Evolutionary conservation across 1,140 invertebrate species (phyloP).

Genomic region (Vollenhovia emeryi): DNA sequence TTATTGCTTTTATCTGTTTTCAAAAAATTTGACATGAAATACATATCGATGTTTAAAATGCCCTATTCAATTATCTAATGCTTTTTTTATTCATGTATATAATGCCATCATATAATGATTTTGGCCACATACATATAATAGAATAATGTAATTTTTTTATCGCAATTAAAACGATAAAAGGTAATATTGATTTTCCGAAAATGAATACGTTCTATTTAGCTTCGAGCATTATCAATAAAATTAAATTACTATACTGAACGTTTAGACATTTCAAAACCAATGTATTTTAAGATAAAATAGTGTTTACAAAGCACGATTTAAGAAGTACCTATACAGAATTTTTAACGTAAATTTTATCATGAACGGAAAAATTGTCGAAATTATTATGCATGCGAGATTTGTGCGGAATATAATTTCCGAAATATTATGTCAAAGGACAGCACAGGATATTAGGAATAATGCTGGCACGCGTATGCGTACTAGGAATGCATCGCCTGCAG

Average conservation of each 20-base stretch:
- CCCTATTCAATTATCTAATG: background rate
- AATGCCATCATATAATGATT: too few species aligned
- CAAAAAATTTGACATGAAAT: constrained; percentile 15
- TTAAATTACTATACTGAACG: background rate
- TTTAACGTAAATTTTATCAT: constrained; percentile 10
- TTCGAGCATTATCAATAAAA: background rate
- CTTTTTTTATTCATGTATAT: background rate
- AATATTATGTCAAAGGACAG: constrained; percentile 55
- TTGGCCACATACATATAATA: background rate
- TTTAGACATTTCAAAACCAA: constrained; percentile 11
- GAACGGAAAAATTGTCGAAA: constrained; percentile 4
- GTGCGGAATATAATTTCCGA: constrained; percentile 16
- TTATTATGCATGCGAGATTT: constrained; percentile 36
- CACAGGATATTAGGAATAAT: constrained; percentile 49
- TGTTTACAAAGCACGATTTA: background rate
- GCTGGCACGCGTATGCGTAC: constrained; percentile 34
- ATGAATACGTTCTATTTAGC: background rate
- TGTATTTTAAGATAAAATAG: background rate
- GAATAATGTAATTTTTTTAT: background rate
- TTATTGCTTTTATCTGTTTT: constrained; percentile 4
- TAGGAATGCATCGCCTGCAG: constrained; percentile 34
- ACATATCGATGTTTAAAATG: background rate
- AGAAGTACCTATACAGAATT: background rate
- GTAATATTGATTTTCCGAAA: background rate
- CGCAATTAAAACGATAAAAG: background rate